Conservation (phyloP, 2,888 invertebrate species). For the Nomada lathburiana region DNA sequence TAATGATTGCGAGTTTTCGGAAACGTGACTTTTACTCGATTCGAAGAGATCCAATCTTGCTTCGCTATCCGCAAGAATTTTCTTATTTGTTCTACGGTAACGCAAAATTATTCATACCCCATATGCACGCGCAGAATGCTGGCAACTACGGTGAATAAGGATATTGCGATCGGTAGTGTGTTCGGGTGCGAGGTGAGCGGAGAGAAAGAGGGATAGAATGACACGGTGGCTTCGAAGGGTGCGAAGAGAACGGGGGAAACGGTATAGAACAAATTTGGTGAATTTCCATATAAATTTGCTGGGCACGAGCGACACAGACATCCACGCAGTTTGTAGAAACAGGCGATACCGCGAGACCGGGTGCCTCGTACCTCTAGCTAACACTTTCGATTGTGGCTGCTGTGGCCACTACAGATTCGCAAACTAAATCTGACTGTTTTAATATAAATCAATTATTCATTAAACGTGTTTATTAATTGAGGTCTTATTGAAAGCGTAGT, state of each 20-base stretch:
- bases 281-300: constrained; percentile 84
- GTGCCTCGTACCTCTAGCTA: constrained; percentile 9
- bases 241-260: constrained; percentile 63
- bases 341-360: constrained; percentile 55
- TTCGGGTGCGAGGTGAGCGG: constrained; percentile 32
- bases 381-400: constrained; percentile 17
- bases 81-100: constrained; percentile 4
- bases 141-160: constrained; percentile 44
- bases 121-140: constrained; percentile 19
- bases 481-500: not conserved
- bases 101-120: constrained; percentile 42
- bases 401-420: constrained; percentile 21
- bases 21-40: not conserved
- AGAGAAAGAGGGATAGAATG: constrained; percentile 53
- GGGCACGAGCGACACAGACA: constrained; percentile 70
- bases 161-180: constrained; percentile 58
- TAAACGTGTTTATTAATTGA: constrained; percentile 8
- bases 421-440: constrained; percentile 24
- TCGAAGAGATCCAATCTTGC: not conserved
- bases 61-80: constrained; percentile 17
- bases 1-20: not conserved
- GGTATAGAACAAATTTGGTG: constrained; percentile 80
- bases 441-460: constrained; percentile 12
- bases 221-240: constrained; percentile 50
- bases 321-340: constrained; percentile 64